Percentiles rank a stretch among this genome's conserved stretches.
Evolutionary conservation across 2,797 vertebrate genomes (phyloP).

Genomic region (Amblyraja radiata): DNA sequence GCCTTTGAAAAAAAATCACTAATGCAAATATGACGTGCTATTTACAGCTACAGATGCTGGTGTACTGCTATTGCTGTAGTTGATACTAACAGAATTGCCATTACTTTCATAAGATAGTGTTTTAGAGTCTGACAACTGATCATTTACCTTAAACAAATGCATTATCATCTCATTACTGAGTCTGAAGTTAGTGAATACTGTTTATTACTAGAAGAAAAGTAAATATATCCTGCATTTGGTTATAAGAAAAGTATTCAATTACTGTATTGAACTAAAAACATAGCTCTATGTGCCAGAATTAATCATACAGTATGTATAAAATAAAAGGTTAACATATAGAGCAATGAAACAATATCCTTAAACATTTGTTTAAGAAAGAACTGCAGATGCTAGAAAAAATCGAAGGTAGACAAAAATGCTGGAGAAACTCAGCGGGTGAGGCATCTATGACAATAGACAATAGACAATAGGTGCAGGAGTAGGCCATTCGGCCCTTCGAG

Average conservation of each 20-base stretch:
- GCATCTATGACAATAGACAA: no score
- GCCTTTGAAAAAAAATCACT: not conserved
- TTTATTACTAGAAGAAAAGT: not conserved
- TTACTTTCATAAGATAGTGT: not conserved
- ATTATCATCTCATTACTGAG: not conserved
- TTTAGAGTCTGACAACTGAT: not conserved
- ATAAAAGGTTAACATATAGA: not conserved
- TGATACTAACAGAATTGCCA: not conserved
- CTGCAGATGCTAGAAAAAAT: no score
- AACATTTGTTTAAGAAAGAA: not conserved
- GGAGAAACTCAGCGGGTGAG: no score
- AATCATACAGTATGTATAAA: not conserved
- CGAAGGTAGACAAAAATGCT: no score
- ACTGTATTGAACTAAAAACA: not conserved
- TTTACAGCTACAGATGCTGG: not conserved
- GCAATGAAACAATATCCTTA: not conserved
- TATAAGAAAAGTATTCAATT: not conserved
- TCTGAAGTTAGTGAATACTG: not conserved
- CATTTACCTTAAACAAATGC: not conserved
- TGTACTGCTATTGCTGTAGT: not conserved
- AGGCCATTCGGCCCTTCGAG: no score
- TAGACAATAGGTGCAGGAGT: no score
- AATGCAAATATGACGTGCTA: not conserved
- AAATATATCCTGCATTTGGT: not conserved
- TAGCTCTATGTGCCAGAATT: not conserved